These are phyloP conservation scores for Coleophora deauratella DNA, from an alignment of 2,888 invertebrate genomes.

Conservation along the genomic window DNA sequence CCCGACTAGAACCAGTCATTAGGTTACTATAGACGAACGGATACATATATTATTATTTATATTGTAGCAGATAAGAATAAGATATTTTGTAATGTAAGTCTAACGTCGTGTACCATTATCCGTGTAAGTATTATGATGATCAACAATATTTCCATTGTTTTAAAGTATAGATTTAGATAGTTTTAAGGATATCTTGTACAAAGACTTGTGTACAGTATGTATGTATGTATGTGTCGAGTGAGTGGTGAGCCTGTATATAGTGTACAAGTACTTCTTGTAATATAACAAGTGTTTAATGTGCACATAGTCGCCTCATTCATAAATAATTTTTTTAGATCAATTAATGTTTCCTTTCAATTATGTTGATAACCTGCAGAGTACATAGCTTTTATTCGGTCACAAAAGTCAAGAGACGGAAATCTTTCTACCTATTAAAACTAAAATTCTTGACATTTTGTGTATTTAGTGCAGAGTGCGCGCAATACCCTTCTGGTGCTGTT, in stretches of 20 bases:
- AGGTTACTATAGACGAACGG: slow-evolving; percentile 46
- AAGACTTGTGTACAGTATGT: slow-evolving; percentile 67
- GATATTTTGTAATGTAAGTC: slow-evolving; percentile 18
- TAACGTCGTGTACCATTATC: slow-evolving; percentile 66
- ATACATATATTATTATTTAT: slow-evolving; percentile 60
- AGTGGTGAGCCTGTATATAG: slow-evolving; percentile 54
- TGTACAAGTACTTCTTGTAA: slow-evolving; percentile 67
- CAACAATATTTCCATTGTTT: slow-evolving; percentile 70
- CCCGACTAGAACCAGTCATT: slow-evolving; percentile 63
- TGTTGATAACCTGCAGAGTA: too few relatives aligned
- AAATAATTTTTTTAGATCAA: slow-evolving; percentile 74
- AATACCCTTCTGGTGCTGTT: too few relatives aligned
- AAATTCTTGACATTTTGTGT: too few relatives aligned
- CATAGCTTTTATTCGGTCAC: too few relatives aligned
- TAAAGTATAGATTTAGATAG: slow-evolving; percentile 45
- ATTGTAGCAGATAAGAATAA: slow-evolving; percentile 44
- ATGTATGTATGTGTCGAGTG: slow-evolving; percentile 25
- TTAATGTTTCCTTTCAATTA: slow-evolving; percentile 36
- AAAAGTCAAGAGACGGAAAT: too few relatives aligned
- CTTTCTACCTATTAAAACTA: too few relatives aligned
- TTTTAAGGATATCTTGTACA: slow-evolving; percentile 64
- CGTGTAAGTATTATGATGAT: slow-evolving; percentile 70
- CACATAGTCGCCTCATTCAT: slow-evolving; percentile 75
- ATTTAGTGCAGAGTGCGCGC: too few relatives aligned
- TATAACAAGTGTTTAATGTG: slow-evolving; percentile 72